These are phyloP conservation scores for Heteronetta atricapilla DNA, from an alignment of 2,113 vertebrate genomes.

Conservation along the genomic window DNA sequence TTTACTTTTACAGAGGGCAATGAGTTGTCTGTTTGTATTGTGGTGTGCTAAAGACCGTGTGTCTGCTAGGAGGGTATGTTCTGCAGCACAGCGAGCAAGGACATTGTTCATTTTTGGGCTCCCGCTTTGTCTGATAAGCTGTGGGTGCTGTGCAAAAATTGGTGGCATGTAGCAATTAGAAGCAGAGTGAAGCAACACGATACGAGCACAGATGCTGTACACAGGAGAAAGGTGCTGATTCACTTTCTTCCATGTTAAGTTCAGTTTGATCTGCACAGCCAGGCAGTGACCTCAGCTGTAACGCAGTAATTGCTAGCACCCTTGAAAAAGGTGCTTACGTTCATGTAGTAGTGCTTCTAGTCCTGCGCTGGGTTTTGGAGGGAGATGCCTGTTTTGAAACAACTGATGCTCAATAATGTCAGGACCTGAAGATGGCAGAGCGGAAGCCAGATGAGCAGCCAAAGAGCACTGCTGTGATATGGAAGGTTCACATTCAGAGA, in stretches of 20 bases:
- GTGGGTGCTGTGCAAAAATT: not conserved
- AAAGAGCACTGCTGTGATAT: not conserved
- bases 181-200: not conserved
- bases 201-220: not conserved
- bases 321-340: not conserved
- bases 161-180: not conserved
- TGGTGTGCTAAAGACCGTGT: not conserved
- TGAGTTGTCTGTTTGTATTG: not conserved
- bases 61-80: not conserved
- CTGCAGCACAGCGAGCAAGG: not conserved
- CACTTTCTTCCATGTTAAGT: not conserved
- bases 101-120: not conserved
- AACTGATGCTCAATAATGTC: not conserved
- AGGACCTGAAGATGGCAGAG: not conserved
- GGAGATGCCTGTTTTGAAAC: not conserved
- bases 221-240: slow-evolving; percentile 3
- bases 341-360: not conserved
- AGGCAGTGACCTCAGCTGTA: not conserved
- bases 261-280: slow-evolving; percentile 9
- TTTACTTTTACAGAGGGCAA: not conserved
- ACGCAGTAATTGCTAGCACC: not conserved
- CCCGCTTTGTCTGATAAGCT: slow-evolving; percentile 22
- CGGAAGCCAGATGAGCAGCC: not conserved
- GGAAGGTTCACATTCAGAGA: not conserved
- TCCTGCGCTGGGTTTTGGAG: not conserved